Conservation (phyloP, 2,888 invertebrate genomes). For the Palloptera scutellata region DNA sequence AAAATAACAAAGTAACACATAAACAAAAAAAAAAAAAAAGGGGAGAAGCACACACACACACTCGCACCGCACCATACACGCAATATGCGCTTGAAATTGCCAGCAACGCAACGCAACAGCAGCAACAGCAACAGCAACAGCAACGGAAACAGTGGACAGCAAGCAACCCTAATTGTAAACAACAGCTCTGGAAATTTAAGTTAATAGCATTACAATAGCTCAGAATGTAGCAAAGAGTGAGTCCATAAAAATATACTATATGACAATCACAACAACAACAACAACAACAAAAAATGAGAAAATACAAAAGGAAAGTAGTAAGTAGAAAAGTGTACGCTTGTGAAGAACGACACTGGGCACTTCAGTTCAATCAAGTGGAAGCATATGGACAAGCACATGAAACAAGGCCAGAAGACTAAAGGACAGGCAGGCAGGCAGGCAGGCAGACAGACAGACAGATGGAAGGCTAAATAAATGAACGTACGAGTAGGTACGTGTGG, state of each 20-base stretch:
- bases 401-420: neutral
- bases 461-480: too few species aligned
- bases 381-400: constrained; percentile 29
- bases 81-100: too few species aligned
- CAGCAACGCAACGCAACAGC: neutral
- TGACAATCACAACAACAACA: constrained; percentile 8
- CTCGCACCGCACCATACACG: neutral
- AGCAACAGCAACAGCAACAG: neutral
- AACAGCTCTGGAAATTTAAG: constrained; percentile 40
- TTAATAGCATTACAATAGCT: constrained; percentile 41
- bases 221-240: constrained; percentile 8
- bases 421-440: neutral
- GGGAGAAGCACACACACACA: constrained; percentile 1
- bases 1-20: constrained; percentile 4
- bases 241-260: neutral
- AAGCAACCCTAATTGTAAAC: constrained; percentile 45
- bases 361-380: constrained; percentile 29
- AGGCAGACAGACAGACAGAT: neutral
- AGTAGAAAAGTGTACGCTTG: neutral
- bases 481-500: too few species aligned
- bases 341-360: neutral
- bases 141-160: constrained; percentile 12
- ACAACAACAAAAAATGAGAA: constrained; percentile 10
- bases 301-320: constrained; percentile 14
- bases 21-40: neutral